These are phyloP conservation scores for Sitta carolinensis DNA, from an alignment of 2,797 vertebrate species.

Conservation along the genomic window DNA sequence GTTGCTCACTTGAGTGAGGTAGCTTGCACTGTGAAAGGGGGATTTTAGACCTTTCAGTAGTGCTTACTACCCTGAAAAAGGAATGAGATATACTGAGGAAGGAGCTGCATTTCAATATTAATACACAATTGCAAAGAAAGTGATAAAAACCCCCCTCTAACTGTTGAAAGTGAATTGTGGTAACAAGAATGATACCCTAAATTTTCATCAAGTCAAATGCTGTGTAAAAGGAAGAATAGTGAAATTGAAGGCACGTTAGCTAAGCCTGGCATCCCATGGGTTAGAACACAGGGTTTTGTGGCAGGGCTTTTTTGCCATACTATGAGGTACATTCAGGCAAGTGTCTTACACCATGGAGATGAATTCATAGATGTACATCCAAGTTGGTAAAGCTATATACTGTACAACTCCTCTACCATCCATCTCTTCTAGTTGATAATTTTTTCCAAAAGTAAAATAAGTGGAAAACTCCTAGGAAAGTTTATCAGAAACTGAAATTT, in stretches of 20 bases:
- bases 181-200: not conserved
- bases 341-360: not conserved
- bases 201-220: not conserved
- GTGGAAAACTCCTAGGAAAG: not conserved
- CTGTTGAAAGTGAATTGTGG: not conserved
- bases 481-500: not conserved
- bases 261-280: not conserved
- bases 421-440: not conserved
- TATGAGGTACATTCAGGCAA: accelerated
- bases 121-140: not conserved
- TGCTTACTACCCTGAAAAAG: not conserved
- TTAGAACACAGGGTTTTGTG: not conserved
- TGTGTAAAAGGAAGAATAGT: not conserved
- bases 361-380: not conserved
- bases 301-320: not conserved
- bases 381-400: not conserved
- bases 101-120: not conserved
- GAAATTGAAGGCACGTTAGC: not conserved
- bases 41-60: not conserved
- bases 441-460: not conserved
- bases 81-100: not conserved
- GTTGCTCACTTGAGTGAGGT: not conserved
- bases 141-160: accelerated
- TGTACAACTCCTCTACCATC: not conserved
- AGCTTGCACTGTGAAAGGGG: not conserved